Conservation (phyloP, 2,797 vertebrate genomes). For the Philypnodon macrostomus region DNA sequence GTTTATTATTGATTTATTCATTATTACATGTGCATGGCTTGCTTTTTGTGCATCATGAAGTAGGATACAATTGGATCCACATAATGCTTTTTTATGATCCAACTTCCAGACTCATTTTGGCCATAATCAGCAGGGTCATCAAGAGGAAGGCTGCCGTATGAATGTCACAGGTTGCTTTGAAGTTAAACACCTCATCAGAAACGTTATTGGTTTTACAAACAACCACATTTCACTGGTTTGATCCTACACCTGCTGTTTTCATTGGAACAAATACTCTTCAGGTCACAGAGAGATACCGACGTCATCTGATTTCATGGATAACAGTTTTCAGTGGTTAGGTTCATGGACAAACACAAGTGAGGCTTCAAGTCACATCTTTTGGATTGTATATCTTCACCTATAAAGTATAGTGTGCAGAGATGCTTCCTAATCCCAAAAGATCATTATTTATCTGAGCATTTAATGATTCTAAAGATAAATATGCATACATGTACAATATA, state of each 20-base stretch:
- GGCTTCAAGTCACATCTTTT: too few species aligned
- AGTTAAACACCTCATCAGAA: constrained; percentile 46
- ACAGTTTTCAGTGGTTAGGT: constrained; percentile 32
- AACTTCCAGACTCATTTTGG: constrained; percentile 8
- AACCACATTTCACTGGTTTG: constrained; percentile 27
- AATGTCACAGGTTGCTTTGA: constrained; percentile 3
- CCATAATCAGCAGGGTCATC: constrained; percentile 18
- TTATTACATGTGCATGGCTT: too few species aligned
- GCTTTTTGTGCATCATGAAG: background rate
- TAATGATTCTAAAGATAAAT: too few species aligned
- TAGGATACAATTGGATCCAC: background rate
- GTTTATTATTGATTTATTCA: too few species aligned
- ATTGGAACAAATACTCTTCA: constrained; percentile 51
- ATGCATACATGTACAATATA: too few species aligned
- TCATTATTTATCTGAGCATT: too few species aligned
- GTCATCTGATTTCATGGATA: constrained; percentile 48
- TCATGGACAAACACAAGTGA: constrained; percentile 41
- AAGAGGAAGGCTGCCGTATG: constrained; percentile 8
- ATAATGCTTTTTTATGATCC: constrained; percentile 6
- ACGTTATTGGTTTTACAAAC: constrained; percentile 16
- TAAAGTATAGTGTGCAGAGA: too few species aligned
- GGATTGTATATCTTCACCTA: too few species aligned
- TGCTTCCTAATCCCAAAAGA: too few species aligned
- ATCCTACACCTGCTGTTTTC: constrained; percentile 70
- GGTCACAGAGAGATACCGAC: constrained; percentile 41